Conservation (phyloP, 2,797 vertebrate genomes). For the Iguana delicatissima region DNA sequence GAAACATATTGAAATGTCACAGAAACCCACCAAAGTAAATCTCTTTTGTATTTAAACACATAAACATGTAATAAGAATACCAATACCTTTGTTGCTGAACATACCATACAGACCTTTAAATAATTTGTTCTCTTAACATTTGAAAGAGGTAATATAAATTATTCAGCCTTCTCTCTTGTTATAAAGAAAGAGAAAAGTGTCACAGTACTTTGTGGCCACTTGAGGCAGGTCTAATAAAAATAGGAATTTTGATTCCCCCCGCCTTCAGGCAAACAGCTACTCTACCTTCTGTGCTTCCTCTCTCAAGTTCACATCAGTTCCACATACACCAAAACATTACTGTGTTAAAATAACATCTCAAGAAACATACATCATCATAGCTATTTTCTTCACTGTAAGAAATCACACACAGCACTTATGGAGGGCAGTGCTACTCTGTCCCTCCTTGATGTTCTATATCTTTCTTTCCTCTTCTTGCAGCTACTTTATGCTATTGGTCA, state of each 20-base stretch:
- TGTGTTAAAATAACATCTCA: neutral
- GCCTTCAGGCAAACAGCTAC: neutral
- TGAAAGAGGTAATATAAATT: neutral
- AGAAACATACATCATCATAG: neutral
- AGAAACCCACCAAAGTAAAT: neutral
- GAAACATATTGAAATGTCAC: constrained; percentile 19
- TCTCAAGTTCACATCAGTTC: neutral
- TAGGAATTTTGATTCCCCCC: no score
- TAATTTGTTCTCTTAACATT: neutral
- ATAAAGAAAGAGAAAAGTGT: neutral
- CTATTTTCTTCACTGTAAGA: neutral
- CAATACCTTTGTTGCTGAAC: neutral
- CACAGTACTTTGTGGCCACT: neutral
- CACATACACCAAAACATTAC: neutral
- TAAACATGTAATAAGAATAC: neutral
- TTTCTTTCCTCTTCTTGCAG: neutral
- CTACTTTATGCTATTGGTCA: neutral
- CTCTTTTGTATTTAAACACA: accelerated
- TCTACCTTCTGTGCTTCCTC: neutral
- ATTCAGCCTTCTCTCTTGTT: neutral
- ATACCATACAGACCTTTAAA: neutral
- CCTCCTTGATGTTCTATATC: neutral
- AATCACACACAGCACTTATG: neutral
- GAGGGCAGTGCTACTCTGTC: neutral
- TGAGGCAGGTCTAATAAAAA: neutral